Evolutionary conservation across 2,113 vertebrate species (phyloP), one percentile per base, ranked within the genome.

Genomic region (Suricata suricatta): DNA sequence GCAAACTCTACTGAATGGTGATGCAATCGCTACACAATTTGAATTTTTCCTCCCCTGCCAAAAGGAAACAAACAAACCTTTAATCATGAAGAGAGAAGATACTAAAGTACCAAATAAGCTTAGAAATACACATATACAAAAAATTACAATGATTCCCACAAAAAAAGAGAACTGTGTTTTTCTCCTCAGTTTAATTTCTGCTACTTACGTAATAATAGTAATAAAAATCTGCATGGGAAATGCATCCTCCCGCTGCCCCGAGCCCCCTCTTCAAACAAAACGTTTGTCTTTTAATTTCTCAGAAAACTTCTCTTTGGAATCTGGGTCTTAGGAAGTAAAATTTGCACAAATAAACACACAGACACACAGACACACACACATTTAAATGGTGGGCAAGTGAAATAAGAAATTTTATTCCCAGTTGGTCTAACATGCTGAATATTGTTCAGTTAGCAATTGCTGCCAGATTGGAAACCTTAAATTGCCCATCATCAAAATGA

Each of bases 401-500:
- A 81, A 33, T 27, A 64, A 91, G n/a, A 4, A 63, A 54, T 64
- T 97, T 64, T 72, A n/a, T 13, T 27, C 3, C 44, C 17, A 2
- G 35, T 0, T 96, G 71, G 27, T 47, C 52, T 63, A 68, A 27
- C 29, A 14, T 64, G 0, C 16, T 76, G 10, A 47, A 27, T 79
- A 91, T 96, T 92, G 47, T 7, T 68, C 16, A 63, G 23, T 74
- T 89, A 91, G 31, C 2, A 19, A 35, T 31, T 95, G 41, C n/a
- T 29, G 90, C 23, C 64, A 88, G 57, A 52, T 23, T 52, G 33
- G 74, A 84, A 50, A 23, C 3, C 0, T 9, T 64, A 47, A 72
- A 50, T 64, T 66, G 17, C 21, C n/a, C 15, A 54, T 72, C 76
- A 97, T 93, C 21, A 97, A 96, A 85, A 92, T 8, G 69, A 63